Percentiles rank a stretch among this genome's conserved stretches.
phyloP scores from a whole-genome alignment of 2,797 vertebrate genomes.

The Thamnophis elegans region DNA sequence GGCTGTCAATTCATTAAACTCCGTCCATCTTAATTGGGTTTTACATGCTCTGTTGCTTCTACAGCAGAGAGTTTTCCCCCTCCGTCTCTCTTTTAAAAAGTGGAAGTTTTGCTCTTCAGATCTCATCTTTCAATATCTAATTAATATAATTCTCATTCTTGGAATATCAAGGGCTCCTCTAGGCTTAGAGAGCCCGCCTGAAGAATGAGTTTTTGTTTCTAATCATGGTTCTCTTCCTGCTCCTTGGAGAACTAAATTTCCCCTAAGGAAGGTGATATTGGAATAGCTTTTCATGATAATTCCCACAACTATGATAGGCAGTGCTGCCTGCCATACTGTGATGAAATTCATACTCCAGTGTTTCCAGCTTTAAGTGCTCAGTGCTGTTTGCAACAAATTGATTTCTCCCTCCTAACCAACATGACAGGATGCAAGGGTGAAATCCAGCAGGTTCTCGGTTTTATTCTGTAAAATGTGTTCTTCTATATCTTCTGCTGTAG shows the following conservation, averaged over 20 bases:
- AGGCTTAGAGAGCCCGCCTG: not conserved
- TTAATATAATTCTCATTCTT: not conserved
- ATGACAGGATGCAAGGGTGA: not conserved
- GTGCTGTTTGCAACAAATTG: not conserved
- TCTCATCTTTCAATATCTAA: not conserved
- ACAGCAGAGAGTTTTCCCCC: not conserved
- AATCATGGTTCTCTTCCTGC: not conserved
- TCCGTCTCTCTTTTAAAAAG: not conserved
- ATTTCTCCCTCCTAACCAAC: not conserved
- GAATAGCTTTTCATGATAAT: too few species aligned
- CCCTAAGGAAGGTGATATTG: not conserved
- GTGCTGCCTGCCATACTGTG: not conserved
- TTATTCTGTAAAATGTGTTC: too few species aligned
- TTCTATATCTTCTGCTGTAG: not conserved
- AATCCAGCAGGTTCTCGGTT: too few species aligned
- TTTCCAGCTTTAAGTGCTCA: not conserved
- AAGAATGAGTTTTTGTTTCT: not conserved
- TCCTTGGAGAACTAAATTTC: not conserved
- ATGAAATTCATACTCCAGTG: not conserved
- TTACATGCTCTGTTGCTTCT: slow-evolving; percentile 16
- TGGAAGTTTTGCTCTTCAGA: not conserved
- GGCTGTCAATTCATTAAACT: slow-evolving; percentile 7
- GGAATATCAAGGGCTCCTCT: not conserved
- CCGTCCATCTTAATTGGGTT: slow-evolving; percentile 6
- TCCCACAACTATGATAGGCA: not conserved